Base-by-base conservation (phyloP, 2,113 vertebrate genomes). In the Urocolius indicus region DNA sequence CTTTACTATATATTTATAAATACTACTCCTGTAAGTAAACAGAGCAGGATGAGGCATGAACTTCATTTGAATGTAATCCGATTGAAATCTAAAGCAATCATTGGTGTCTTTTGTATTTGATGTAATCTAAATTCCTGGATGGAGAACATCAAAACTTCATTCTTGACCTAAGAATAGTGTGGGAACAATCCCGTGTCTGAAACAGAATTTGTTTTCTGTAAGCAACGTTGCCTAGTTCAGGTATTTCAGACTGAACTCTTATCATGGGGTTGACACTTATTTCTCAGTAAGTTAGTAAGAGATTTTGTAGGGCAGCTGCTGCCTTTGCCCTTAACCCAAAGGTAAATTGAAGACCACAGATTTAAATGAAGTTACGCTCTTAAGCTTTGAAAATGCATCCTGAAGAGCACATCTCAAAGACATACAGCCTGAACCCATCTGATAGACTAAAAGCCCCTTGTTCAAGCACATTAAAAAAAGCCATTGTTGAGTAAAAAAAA, bases 81-180 rank as follows among this genome's bases (percentile, higher is more conserved):
- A 69, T 94, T 68, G 90, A 86, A 92, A 88, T 78, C 72, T 78
- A 81, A 91, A 86, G 45, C 57, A 94, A 67, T 88, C 65, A 51
- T 52, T 57, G 32, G 78, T 95, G 74, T 83, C 69, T 77, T 76
- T 21, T 74, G 38, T 41, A 57, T 68, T 84, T 93, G 89, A 81
- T 77, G 36, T 81, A 74, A 78, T 92, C 52, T 81, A 58, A 90
- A 78, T 77, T 90, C 73, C 67, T 41, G 24, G 34, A 38, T 78
- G 32, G 91, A 83, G 62, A 91, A 84, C 34, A 18, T 1, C 0
- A 8, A 48, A 18, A 55, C 78, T 86, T 90, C 72, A 74, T 77
- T 88, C 72, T 84, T 87, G 72, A 83, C 57, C 34, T 21, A 74
- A 84, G 45, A 81, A 63, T 74, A 67, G 77, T 9, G 13, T 46